Evolutionary conservation across 2,797 vertebrate genomes (phyloP), one percentile per base, ranked within the genome.

Genomic region (Galaxias olidus): DNA sequence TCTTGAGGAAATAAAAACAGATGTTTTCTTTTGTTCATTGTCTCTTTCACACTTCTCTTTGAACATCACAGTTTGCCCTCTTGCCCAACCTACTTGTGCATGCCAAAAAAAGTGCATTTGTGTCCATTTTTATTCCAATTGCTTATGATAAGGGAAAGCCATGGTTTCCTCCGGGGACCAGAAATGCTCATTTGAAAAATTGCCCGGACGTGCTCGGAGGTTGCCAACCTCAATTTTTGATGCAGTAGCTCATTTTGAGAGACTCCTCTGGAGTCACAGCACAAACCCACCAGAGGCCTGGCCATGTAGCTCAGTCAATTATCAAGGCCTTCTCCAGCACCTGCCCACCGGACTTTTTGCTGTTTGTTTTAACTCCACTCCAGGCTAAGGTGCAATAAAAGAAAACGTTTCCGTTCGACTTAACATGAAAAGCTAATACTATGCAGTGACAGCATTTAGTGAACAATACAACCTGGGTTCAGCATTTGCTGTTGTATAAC

Each of bases 201-300:
- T 60, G 74, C 78, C 81, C 81, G 68, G 84, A 87, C 77, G 80
- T 84, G 84, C 82, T 78, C 14, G 66, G 84, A 84, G 88, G 89
- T 88, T 89, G 85, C 83, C 89, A 89, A 90, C 88, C 89, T 89
- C 88, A 84, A 87, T 91, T 89, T 87, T 82, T 86, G 82, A 89
- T 88, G 85, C 85, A 89, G 86, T 81, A 72, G 81, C 87, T 89
- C 85, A 86, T 88, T 91, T 86, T 84, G 78, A 84, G 81, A 72
- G 76, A 81, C 77, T 83, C 71, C 79, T 82, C 78, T 48, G 65
- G 78, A 85, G 80, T 82, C 69, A 40, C 60, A 55, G 61, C 69
- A 61, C 63, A 74, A 78, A 73, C 81, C 79, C 85, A 79, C 73
- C 43, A 53, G 83, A 76, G 79, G 82, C 69, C 79, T 67, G 66